Conservation (phyloP, 2,797 vertebrate species). For the Monodelphis domestica region DNA sequence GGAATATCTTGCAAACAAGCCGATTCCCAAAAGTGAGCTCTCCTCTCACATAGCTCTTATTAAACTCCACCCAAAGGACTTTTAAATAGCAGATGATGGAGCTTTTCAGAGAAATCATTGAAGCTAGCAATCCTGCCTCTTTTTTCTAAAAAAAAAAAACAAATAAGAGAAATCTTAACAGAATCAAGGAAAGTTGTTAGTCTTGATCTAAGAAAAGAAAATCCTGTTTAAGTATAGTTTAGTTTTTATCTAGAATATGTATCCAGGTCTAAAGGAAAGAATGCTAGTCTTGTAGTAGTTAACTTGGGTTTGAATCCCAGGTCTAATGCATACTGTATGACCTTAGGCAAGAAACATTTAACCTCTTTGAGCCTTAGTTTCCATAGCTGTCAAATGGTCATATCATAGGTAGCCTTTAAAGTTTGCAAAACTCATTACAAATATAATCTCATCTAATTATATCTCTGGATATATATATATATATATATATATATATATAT, state of each 20-base stretch:
- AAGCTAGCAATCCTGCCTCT: conserved; percentile 42
- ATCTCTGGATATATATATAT: too few relatives aligned
- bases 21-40: conserved; percentile 37
- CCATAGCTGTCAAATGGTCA: not conserved
- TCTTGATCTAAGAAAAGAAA: conserved; percentile 38
- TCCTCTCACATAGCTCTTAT: conserved; percentile 30
- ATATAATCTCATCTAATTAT: not conserved
- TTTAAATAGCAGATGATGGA: conserved; percentile 29
- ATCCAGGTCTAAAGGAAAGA: not conserved
- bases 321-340: not conserved
- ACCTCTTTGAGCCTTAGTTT: not conserved
- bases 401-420: not conserved
- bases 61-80: conserved; percentile 52
- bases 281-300: not conserved
- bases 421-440: not conserved
- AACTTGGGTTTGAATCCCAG: not conserved
- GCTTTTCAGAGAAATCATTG: conserved; percentile 45
- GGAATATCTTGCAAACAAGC: conserved; percentile 32
- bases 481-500: too few relatives aligned
- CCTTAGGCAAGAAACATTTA: conserved; percentile 19
- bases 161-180: not conserved
- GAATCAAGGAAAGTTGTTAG: conserved; percentile 36
- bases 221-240: not conserved
- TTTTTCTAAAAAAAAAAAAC: conserved; percentile 46
- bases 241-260: not conserved